Conservation (phyloP, 1,140 invertebrate genomes). For the Mycetomoellerius zeteki region DNA sequence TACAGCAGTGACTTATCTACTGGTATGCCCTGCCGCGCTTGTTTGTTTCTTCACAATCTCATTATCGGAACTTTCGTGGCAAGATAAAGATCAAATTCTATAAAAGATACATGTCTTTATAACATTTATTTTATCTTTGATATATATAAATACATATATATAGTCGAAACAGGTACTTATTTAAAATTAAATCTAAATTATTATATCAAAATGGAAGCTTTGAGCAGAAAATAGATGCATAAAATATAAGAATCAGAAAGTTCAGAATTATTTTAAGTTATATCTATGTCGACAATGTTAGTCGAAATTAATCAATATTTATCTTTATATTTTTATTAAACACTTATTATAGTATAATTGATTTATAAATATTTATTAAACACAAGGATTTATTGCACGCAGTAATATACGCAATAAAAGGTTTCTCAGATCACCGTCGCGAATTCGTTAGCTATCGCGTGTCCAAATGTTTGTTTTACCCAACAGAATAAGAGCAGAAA, state of each 20-base stretch:
- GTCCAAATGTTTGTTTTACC: slow-evolving; percentile 80
- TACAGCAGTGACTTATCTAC: slow-evolving; percentile 60
- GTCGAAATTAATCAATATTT: too few relatives aligned
- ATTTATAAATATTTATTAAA: slow-evolving; percentile 17
- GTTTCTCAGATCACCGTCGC: slow-evolving; percentile 73
- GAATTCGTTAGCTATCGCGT: slow-evolving; percentile 75
- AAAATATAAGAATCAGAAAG: neutral
- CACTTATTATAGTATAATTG: neutral
- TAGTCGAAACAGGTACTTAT: neutral
- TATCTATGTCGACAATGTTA: too few relatives aligned
- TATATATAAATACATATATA: too few relatives aligned
- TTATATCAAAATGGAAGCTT: neutral
- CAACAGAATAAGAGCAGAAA: slow-evolving; percentile 40
- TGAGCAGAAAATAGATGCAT: neutral
- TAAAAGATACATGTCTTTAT: neutral
- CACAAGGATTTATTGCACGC: neutral
- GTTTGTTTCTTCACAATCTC: slow-evolving; percentile 47
- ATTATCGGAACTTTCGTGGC: slow-evolving; percentile 33
- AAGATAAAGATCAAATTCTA: neutral
- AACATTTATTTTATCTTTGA: neutral
- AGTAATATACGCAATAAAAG: slow-evolving; percentile 35
- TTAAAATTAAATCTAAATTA: slow-evolving; percentile 6
- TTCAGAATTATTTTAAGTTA: neutral
- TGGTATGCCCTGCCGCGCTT: neutral
- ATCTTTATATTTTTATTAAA: too few relatives aligned